Conservation (phyloP, 92 coral and sea anemone genomes). For the Metridium senile region DNA sequence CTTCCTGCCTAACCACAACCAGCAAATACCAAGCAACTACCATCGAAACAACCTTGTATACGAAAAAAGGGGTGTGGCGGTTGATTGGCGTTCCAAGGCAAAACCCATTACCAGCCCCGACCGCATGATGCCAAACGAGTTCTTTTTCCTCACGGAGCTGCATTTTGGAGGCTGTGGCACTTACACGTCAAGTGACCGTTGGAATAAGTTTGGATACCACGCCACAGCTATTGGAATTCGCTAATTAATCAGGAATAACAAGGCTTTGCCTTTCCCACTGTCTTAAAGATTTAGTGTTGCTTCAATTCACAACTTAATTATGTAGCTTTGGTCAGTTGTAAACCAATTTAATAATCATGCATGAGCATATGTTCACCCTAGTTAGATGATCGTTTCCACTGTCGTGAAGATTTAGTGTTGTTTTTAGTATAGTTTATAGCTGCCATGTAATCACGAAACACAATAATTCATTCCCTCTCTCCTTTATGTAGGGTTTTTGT, state of each 20-base stretch:
- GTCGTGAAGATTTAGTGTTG: no score
- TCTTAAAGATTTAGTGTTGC: no score
- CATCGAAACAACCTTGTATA: background rate
- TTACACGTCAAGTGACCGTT: background rate
- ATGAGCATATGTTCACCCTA: no score
- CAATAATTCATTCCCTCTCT: no score
- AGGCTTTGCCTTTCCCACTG: background rate
- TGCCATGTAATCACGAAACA: no score
- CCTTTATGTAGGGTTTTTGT: no score
- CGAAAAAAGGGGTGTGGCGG: background rate
- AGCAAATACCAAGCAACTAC: background rate
- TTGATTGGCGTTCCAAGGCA: background rate
- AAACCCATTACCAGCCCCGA: background rate
- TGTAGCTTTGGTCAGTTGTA: no score
- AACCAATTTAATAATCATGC: no score
- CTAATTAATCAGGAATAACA: background rate
- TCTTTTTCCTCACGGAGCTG: background rate
- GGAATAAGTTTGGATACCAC: background rate
- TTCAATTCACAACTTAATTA: no score
- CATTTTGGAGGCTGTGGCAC: background rate
- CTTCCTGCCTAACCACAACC: background rate
- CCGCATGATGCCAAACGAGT: background rate
- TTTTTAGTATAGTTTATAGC: no score
- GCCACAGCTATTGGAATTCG: background rate
- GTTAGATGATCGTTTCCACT: no score